Conservation (phyloP, 2,797 vertebrate species). For the Anguilla anguilla region DNA sequence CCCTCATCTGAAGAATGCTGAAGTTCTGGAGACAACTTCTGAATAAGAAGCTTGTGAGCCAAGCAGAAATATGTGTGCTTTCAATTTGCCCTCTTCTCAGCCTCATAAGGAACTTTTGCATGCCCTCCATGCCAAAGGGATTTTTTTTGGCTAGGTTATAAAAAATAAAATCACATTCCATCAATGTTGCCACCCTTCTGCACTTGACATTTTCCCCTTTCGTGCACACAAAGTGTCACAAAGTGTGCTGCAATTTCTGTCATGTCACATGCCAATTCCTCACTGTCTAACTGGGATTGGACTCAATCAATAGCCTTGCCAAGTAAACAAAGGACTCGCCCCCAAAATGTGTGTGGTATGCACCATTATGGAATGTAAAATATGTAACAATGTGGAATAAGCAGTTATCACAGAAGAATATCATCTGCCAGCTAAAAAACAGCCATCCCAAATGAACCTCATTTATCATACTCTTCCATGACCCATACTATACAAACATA, state of each 20-base stretch:
- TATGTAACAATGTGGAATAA: neutral
- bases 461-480: conserved; percentile 1
- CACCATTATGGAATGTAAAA: neutral
- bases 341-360: neutral
- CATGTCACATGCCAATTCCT: neutral
- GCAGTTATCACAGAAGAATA: neutral
- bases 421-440: neutral
- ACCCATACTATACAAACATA: neutral
- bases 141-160: neutral
- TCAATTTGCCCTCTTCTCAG: neutral
- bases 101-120: neutral
- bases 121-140: neutral
- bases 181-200: neutral
- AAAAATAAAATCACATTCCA: neutral
- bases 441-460: neutral
- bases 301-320: neutral
- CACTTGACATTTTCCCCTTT: neutral
- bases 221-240: neutral
- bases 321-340: neutral
- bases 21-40: neutral
- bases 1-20: neutral
- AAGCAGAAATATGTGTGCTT: neutral
- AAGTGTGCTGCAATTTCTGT: neutral
- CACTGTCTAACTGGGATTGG: neutral
- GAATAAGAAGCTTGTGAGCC: neutral